Evolutionary conservation across 2,797 vertebrate species (phyloP).

Genomic region (Lepus oiostolus): DNA sequence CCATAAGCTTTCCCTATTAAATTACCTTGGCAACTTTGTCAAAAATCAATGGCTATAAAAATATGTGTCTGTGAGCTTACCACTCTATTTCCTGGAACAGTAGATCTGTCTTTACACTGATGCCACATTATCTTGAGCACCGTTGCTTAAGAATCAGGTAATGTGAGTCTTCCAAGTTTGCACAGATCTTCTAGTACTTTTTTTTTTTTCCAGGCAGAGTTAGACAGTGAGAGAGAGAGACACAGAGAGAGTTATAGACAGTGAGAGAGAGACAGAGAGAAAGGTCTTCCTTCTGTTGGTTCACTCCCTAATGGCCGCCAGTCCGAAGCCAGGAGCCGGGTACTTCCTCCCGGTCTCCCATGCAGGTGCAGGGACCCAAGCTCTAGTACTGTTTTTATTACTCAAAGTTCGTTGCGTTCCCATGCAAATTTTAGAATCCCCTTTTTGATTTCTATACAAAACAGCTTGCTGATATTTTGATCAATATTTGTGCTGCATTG

Average conservation of each 20-base stretch:
- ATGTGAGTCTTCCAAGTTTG: background rate
- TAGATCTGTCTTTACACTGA: background rate
- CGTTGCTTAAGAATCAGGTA: background rate
- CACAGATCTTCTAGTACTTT: background rate
- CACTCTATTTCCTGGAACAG: background rate
- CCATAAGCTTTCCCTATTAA: background rate
- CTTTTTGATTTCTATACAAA: slow-evolving; percentile 3
- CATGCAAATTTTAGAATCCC: background rate
- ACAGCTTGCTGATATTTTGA: background rate
- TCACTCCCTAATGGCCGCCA: too few relatives aligned
- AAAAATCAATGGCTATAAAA: background rate
- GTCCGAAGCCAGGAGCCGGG: too few relatives aligned
- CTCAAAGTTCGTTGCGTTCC: background rate
- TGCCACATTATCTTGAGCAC: background rate
- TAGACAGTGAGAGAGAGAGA: too few relatives aligned
- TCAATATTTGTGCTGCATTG: background rate
- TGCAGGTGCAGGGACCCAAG: too few relatives aligned
- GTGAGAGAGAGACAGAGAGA: too few relatives aligned
- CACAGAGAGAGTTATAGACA: too few relatives aligned
- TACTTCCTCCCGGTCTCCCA: too few relatives aligned
- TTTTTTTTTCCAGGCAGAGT: too few relatives aligned
- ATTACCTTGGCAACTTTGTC: background rate
- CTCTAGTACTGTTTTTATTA: background rate
- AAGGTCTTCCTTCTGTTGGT: too few relatives aligned
- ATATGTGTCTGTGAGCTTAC: background rate